Conservation (phyloP, 2,888 invertebrate genomes). For the Melikaiella ostensackeni region DNA sequence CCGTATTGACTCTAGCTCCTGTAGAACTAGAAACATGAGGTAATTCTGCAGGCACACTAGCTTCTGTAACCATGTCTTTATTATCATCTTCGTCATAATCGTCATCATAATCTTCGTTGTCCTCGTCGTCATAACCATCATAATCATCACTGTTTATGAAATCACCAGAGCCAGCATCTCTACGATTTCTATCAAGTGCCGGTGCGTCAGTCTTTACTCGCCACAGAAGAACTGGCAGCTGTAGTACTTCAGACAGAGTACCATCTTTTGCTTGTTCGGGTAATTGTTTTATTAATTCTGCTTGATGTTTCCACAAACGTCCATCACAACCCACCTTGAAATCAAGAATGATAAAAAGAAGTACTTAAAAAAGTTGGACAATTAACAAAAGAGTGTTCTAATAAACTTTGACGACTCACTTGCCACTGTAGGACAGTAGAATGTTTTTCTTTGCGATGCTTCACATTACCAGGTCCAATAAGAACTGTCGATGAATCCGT, state of each 20-base stretch:
- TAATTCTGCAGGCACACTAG: slow-evolving; percentile 57
- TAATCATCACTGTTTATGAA: slow-evolving; percentile 67
- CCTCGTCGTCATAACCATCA: slow-evolving; percentile 64
- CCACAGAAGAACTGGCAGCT: slow-evolving; percentile 86
- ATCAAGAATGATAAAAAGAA: slow-evolving; percentile 50
- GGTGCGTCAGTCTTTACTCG: slow-evolving; percentile 77
- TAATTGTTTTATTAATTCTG: slow-evolving; percentile 83
- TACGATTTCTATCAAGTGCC: slow-evolving; percentile 66
- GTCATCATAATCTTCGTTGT: slow-evolving; percentile 72
- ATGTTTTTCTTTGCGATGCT: slow-evolving; percentile 76
- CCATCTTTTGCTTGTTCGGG: slow-evolving; percentile 86
- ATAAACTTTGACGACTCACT: slow-evolving; percentile 63
- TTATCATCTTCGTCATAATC: slow-evolving; percentile 69
- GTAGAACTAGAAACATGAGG: slow-evolving; percentile 50
- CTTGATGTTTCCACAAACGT: slow-evolving; percentile 83
- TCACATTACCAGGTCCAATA: slow-evolving; percentile 79
- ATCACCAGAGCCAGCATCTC: slow-evolving; percentile 73
- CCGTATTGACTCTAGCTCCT: slow-evolving; percentile 53
- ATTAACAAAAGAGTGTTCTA: neutral
- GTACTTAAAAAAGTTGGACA: neutral
- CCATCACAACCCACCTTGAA: slow-evolving; percentile 87
- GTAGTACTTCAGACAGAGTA: slow-evolving; percentile 83
- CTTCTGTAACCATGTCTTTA: slow-evolving; percentile 72
- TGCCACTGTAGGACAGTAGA: slow-evolving; percentile 79
- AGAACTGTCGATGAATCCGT: slow-evolving; percentile 77